These are phyloP conservation scores for Bolborhynchus lineola DNA, from an alignment of 2,113 vertebrate genomes.

Conservation along the genomic window DNA sequence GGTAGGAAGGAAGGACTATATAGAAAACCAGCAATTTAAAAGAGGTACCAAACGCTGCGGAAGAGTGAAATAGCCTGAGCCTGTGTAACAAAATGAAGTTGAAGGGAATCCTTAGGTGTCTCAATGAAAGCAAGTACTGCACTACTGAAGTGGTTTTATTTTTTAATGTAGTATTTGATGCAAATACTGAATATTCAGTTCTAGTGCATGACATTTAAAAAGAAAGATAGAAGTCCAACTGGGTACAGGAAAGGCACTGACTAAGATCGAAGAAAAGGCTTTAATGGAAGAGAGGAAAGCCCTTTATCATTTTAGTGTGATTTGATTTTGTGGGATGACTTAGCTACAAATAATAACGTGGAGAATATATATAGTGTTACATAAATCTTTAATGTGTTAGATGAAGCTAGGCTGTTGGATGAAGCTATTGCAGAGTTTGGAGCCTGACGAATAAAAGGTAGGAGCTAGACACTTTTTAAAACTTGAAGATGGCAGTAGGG, in stretches of 20 bases:
- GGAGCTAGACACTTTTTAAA: neutral
- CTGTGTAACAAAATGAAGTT: neutral
- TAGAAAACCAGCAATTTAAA: neutral
- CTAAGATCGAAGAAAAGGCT: neutral
- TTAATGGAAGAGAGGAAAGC: neutral
- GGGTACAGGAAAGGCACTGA: neutral
- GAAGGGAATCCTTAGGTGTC: neutral
- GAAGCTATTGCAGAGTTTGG: neutral
- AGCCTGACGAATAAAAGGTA: neutral
- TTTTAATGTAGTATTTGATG: neutral
- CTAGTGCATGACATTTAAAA: neutral
- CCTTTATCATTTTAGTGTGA: neutral
- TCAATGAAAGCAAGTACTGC: neutral
- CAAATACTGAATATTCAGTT: neutral
- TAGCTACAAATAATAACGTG: neutral
- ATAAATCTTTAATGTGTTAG: neutral
- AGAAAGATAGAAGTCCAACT: neutral
- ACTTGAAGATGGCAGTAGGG: neutral
- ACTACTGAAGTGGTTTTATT: neutral
- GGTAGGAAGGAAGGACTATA: neutral
- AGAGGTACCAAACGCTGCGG: neutral
- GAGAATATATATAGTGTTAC: neutral
- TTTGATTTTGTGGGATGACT: slow-evolving; percentile 8
- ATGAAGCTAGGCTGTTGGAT: neutral
- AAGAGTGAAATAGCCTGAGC: neutral